Base-by-base conservation (phyloP, 2,113 vertebrate species). In the Hylia prasina region DNA sequence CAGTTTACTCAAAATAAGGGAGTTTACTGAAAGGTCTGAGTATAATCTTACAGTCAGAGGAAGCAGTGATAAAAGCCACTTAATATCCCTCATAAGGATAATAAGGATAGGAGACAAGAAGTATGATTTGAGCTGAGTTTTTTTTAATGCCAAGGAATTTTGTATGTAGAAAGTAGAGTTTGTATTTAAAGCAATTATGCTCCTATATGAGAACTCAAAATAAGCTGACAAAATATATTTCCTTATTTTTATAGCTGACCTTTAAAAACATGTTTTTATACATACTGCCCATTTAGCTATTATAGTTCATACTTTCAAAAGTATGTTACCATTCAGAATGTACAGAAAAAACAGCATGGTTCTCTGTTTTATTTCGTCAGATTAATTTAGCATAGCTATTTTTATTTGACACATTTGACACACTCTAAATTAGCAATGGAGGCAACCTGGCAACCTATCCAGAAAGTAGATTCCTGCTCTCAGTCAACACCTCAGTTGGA, bases 231-330 rank as follows among this genome's bases (percentile, higher is more conserved):
- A 89, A 90, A 86, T 28, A 45, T 12, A 25, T 28, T 87, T 87
- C 57, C 9, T 75, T 92, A 48, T 65, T 85, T 77, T 56, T 84
- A 82, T 4, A 76, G 19, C 7, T 92, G 66, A 88, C 45, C 54
- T 82, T 89, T 81, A 81, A 82, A 81, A 89, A 48, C 11, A 45
- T 16, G 15, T 22, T 89, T 85, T 89, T 71, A 81, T 90, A 51
- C 39, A 65, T 30, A 77, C 4, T 57, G 35, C 9, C 50, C 20
- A 53, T 45, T 79, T 82, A 50, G 28, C 13, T 83, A 9, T 50
- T 87, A 28, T 2, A 72, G 30, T 42, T 85, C 27, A 73, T 72
- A 87, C 37, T 27, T 65, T 75, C 47, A 72, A 73, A 93, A 68
- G 48, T 58, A 76, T 60, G 10, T 60, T 57, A 58, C 21, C 16